Evolutionary conservation across 2,888 invertebrate species (phyloP).

Genomic region (Branchellion lobata): DNA sequence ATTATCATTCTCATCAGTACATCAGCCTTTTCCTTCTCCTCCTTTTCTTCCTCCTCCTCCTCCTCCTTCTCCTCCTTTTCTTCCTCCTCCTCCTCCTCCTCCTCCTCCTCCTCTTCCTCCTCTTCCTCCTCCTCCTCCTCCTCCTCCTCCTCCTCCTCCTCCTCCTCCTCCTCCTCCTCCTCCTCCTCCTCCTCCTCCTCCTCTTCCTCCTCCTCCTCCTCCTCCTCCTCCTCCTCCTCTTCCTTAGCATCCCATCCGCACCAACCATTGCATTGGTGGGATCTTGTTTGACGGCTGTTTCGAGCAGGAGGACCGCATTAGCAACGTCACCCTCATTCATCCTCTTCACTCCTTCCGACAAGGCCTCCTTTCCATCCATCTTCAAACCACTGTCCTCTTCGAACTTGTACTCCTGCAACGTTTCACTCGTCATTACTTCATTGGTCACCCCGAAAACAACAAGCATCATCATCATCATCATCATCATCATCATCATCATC

Average conservation of each 20-base stretch:
- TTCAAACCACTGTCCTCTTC: slow-evolving; percentile 72
- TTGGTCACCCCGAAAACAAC: background rate
- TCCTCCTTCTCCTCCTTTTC: background rate
- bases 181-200: slow-evolving; percentile 56
- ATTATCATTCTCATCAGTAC: background rate
- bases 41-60: background rate
- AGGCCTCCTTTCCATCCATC: slow-evolving; percentile 68
- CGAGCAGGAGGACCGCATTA: slow-evolving; percentile 91
- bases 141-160: background rate
- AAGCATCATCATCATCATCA: background rate
- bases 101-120: background rate
- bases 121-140: background rate
- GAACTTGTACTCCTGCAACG: slow-evolving; percentile 73
- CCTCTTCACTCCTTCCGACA: slow-evolving; percentile 81
- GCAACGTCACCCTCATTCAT: slow-evolving; percentile 85
- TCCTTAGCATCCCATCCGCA: no score
- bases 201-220: background rate
- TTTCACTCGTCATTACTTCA: background rate
- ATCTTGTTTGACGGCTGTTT: slow-evolving; percentile 72
- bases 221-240: no score
- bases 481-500: slow-evolving; percentile 1
- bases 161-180: slow-evolving; percentile 20
- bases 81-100: background rate
- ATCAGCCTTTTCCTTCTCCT: background rate
- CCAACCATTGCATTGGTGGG: slow-evolving; percentile 33